Evolutionary conservation across 2,888 invertebrate species (phyloP).

Genomic region (Athalia rosae): DNA sequence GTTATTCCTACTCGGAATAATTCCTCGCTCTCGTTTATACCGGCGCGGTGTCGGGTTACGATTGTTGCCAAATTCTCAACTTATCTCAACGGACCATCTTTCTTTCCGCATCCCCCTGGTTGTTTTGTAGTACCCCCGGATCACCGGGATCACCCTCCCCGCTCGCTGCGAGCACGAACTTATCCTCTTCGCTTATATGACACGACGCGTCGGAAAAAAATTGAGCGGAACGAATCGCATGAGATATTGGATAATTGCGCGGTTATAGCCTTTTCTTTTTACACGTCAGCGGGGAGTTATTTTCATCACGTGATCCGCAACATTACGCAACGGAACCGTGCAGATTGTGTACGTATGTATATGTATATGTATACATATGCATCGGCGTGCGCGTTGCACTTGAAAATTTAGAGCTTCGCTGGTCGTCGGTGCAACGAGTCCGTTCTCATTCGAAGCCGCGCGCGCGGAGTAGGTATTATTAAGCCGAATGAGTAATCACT

Average conservation of each 20-base stretch:
- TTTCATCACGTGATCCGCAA: too few relatives aligned
- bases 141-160: neutral
- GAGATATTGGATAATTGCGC: too few relatives aligned
- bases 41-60: slow-evolving; percentile 32
- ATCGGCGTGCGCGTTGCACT: neutral
- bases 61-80: slow-evolving; percentile 33
- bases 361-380: neutral
- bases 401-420: neutral
- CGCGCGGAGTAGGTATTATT: slow-evolving; percentile 24
- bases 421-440: neutral
- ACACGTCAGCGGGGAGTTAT: neutral
- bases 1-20: slow-evolving; percentile 32
- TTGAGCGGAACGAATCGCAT: too few relatives aligned
- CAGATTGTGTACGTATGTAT: neutral
- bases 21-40: slow-evolving; percentile 3
- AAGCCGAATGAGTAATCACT: slow-evolving; percentile 45
- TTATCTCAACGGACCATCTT: slow-evolving; percentile 40
- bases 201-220: too few relatives aligned
- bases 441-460: slow-evolving; percentile 1
- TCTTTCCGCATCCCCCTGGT: slow-evolving; percentile 9
- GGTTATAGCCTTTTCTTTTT: neutral
- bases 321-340: neutral
- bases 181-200: too few relatives aligned
- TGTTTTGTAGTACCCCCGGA: neutral
- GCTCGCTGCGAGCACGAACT: neutral